phyloP scores from a whole-genome alignment of 2,888 invertebrate genomes.

The Shargacucullia verbasci region DNA sequence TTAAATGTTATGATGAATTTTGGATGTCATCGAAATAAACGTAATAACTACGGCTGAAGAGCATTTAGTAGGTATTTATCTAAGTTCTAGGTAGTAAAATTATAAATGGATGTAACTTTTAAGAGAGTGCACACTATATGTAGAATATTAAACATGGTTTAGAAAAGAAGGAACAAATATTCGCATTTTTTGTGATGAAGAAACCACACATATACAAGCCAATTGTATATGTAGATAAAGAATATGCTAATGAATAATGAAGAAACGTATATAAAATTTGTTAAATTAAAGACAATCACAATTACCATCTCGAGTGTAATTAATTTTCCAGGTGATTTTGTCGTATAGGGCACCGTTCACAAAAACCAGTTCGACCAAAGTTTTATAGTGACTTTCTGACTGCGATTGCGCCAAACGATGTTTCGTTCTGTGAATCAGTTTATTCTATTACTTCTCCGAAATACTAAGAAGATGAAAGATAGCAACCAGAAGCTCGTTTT shows the following conservation, averaged over 20 bases:
- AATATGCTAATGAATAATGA: constrained; percentile 25
- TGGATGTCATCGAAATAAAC: neutral
- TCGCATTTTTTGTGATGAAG: neutral
- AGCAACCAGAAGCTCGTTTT: constrained; percentile 44
- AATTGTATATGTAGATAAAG: constrained; percentile 23
- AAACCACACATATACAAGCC: constrained; percentile 22
- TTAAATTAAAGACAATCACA: constrained; percentile 21
- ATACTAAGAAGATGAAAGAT: constrained; percentile 46
- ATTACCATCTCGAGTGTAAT: constrained; percentile 34
- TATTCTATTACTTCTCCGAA: constrained; percentile 49
- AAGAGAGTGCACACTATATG: neutral
- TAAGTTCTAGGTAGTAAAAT: no score
- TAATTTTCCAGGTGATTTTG: constrained; percentile 45
- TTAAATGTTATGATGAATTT: constrained; percentile 1
- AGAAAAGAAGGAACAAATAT: constrained; percentile 1
- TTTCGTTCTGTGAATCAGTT: constrained; percentile 38
- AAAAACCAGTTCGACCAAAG: constrained; percentile 45
- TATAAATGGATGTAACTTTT: no score
- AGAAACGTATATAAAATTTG: constrained; percentile 25
- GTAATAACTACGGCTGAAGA: no score
- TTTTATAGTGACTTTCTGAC: constrained; percentile 20
- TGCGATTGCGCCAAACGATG: constrained; percentile 28
- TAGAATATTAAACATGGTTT: neutral
- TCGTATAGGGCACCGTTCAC: constrained; percentile 32
- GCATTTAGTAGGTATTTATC: no score